A percentile compares a stretch with the other conserved stretches of the same genome.
These are phyloP conservation scores for Tetheella fluctuosa DNA, from an alignment of 2,888 invertebrate species.

Conservation along the genomic window DNA sequence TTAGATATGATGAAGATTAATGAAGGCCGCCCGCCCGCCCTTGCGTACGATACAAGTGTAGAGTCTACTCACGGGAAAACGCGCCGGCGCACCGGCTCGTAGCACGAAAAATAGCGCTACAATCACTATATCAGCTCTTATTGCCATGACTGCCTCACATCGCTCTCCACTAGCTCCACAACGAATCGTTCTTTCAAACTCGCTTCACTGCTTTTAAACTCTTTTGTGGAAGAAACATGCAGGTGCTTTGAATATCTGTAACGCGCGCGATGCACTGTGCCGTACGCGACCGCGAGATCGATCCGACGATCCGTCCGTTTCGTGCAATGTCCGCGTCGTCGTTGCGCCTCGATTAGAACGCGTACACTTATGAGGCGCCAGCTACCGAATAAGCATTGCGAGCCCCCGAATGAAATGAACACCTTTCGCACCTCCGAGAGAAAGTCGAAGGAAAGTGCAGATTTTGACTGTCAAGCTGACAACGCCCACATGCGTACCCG, in stretches of 20 bases:
- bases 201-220: slow-evolving; percentile 66
- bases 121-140: slow-evolving; percentile 57
- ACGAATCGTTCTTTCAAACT: slow-evolving; percentile 45
- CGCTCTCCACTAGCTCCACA: slow-evolving; percentile 56
- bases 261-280: slow-evolving; percentile 61
- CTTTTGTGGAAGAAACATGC: slow-evolving; percentile 65
- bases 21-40: slow-evolving; percentile 67
- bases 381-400: slow-evolving; percentile 81
- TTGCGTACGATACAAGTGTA: slow-evolving; percentile 33
- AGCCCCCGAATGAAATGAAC: slow-evolving; percentile 76
- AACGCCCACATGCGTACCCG: slow-evolving; percentile 79
- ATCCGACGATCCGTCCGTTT: slow-evolving; percentile 28
- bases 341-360: slow-evolving; percentile 72
- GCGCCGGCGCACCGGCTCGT: slow-evolving; percentile 76
- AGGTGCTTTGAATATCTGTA: slow-evolving; percentile 80
- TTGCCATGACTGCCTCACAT: slow-evolving; percentile 69
- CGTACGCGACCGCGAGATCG: slow-evolving; percentile 40
- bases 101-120: slow-evolving; percentile 69
- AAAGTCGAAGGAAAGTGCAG: slow-evolving; percentile 83
- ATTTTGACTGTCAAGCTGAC: slow-evolving; percentile 77
- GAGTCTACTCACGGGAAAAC: slow-evolving; percentile 78
- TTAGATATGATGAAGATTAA: slow-evolving; percentile 23
- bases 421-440: slow-evolving; percentile 83
- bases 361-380: slow-evolving; percentile 79
- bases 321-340: slow-evolving; percentile 25